Percentiles rank a stretch among this genome's conserved stretches.
phyloP scores from a whole-genome alignment of 2,888 invertebrate genomes.

The Choristoneura rosaceana region DNA sequence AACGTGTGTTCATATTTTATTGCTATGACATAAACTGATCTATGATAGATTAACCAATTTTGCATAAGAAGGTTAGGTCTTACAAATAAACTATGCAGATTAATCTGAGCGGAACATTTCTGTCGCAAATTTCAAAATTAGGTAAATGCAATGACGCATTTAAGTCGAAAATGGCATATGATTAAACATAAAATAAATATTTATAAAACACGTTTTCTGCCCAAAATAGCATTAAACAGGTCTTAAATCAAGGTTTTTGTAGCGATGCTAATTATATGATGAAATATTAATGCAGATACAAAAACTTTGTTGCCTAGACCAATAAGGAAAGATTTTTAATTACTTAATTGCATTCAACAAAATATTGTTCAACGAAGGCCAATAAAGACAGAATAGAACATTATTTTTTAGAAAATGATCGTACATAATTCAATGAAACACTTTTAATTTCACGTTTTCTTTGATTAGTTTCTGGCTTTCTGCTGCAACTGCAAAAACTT shows the following conservation, averaged over 20 bases:
- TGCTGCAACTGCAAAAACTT: too few species aligned
- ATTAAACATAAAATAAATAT: background rate
- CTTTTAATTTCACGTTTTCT: too few species aligned
- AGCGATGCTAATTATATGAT: background rate
- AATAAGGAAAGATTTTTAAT: conserved; percentile 9
- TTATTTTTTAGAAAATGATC: background rate
- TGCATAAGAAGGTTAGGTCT: conserved; percentile 32
- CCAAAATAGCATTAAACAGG: background rate
- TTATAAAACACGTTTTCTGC: background rate
- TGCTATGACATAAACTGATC: conserved; percentile 3
- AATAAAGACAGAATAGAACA: background rate
- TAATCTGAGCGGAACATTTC: background rate
- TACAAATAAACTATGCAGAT: conserved; percentile 19
- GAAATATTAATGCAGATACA: background rate
- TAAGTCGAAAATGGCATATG: background rate
- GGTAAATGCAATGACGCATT: conserved; percentile 20
- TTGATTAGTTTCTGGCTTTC: too few species aligned
- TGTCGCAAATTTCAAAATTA: conserved; percentile 12
- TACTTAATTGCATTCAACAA: background rate
- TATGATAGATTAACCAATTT: conserved; percentile 19
- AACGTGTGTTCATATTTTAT: conserved; percentile 30
- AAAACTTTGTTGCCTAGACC: background rate
- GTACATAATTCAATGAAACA: too few species aligned
- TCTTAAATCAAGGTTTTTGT: conserved; percentile 1
- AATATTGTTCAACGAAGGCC: background rate